Conservation (phyloP, 2,888 invertebrate species). For the Aelia acuminata region DNA sequence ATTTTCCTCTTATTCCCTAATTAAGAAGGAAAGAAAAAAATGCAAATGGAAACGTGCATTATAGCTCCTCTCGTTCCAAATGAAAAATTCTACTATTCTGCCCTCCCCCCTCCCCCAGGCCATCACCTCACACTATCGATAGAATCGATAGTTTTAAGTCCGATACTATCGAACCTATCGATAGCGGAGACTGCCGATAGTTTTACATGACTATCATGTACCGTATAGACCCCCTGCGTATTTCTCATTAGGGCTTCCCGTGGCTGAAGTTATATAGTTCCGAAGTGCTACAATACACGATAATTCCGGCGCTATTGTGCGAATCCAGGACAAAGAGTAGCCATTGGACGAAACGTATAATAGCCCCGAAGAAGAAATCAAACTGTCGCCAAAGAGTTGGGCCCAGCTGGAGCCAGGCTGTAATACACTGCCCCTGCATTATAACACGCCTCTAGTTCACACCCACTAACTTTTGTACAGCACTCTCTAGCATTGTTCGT, state of each 20-base stretch:
- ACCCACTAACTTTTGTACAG: slow-evolving; percentile 21
- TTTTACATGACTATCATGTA: no score
- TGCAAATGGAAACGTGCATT: no score
- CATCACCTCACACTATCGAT: no score
- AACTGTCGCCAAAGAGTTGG: not conserved
- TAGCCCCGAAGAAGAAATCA: not conserved
- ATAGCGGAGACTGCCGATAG: no score
- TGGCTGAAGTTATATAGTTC: not conserved
- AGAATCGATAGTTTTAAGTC: no score
- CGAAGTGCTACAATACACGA: not conserved
- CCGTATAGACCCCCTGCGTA: not conserved
- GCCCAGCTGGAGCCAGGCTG: not conserved
- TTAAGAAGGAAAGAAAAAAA: no score
- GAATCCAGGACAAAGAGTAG: not conserved
- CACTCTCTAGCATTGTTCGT: not conserved
- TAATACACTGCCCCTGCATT: not conserved
- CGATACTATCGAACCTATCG: no score
- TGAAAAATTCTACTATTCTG: no score
- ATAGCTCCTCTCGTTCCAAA: no score
- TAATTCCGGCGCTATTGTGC: not conserved
- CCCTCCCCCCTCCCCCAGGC: no score
- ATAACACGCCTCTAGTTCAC: not conserved
- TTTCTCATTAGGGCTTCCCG: not conserved
- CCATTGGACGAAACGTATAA: not conserved
- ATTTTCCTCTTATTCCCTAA: no score